These are phyloP conservation scores for Menidia menidia DNA, from an alignment of 2,797 vertebrate species.

Conservation along the genomic window DNA sequence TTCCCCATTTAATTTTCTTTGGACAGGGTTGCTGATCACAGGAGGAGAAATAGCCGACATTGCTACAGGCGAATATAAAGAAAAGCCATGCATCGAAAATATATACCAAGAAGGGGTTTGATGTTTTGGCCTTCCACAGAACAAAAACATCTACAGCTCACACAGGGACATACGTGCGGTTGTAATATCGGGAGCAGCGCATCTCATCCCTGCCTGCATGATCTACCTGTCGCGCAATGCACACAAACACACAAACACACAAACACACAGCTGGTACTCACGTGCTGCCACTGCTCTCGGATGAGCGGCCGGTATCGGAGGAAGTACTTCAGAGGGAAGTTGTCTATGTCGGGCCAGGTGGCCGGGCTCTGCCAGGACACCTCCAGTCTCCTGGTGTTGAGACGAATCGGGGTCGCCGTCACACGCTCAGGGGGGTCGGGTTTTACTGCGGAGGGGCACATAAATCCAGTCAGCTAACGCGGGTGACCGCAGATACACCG, in stretches of 20 bases:
- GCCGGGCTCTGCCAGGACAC: slow-evolving; percentile 95
- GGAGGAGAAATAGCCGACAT: neutral
- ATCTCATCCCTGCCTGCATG: neutral
- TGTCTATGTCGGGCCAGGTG: slow-evolving; percentile 94
- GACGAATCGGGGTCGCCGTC: slow-evolving; percentile 89
- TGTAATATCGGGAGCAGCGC: too few species aligned
- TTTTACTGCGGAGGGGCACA: slow-evolving; percentile 86
- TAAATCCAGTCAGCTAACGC: slow-evolving; percentile 21
- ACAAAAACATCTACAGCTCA: slow-evolving; percentile 10
- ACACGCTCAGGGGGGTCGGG: slow-evolving; percentile 96
- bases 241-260: neutral
- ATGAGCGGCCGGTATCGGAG: slow-evolving; percentile 96
- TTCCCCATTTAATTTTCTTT: slow-evolving; percentile 10
- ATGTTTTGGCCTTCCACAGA: slow-evolving; percentile 4
- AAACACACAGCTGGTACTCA: slow-evolving; percentile 77
- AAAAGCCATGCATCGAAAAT: neutral
- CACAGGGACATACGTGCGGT: neutral
- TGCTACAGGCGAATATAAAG: neutral
- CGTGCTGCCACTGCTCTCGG: slow-evolving; percentile 96
- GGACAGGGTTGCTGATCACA: slow-evolving; percentile 6
- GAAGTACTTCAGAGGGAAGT: slow-evolving; percentile 97
- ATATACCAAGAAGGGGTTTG: neutral
- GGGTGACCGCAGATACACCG: too few species aligned
- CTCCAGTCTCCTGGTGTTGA: slow-evolving; percentile 89
- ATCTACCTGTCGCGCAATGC: neutral